These are phyloP conservation scores for Coluber constrictor DNA, from an alignment of 2,797 vertebrate genomes.

Conservation along the genomic window DNA sequence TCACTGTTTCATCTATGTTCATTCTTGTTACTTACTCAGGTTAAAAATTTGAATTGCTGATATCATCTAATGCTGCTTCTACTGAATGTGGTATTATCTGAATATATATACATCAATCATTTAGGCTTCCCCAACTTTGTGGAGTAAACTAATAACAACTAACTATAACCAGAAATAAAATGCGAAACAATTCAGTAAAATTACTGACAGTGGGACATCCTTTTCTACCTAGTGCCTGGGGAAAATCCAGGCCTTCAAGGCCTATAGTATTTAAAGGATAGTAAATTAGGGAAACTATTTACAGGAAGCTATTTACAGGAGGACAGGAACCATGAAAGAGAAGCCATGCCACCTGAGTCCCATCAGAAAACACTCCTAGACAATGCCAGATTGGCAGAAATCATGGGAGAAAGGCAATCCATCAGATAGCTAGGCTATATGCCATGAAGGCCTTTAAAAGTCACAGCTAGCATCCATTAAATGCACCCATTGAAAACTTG, in stretches of 20 bases:
- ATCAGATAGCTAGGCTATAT: background rate
- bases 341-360: background rate
- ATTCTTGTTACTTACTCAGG: background rate
- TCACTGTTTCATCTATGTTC: background rate
- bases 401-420: background rate
- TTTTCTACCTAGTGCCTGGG: background rate
- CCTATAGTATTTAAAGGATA: background rate
- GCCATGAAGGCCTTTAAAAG: background rate
- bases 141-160: background rate
- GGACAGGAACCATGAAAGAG: background rate
- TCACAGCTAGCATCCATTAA: background rate
- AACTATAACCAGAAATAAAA: background rate
- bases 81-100: background rate
- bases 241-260: background rate
- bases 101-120: background rate
- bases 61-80: background rate
- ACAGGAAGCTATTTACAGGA: no score
- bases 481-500: background rate
- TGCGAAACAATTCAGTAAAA: background rate
- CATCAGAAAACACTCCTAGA: background rate
- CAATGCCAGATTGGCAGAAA: background rate
- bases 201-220: background rate
- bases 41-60: background rate
- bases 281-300: background rate
- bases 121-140: background rate